phyloP scores from a whole-genome alignment of 2,113 vertebrate species.

The Strix aluco region DNA sequence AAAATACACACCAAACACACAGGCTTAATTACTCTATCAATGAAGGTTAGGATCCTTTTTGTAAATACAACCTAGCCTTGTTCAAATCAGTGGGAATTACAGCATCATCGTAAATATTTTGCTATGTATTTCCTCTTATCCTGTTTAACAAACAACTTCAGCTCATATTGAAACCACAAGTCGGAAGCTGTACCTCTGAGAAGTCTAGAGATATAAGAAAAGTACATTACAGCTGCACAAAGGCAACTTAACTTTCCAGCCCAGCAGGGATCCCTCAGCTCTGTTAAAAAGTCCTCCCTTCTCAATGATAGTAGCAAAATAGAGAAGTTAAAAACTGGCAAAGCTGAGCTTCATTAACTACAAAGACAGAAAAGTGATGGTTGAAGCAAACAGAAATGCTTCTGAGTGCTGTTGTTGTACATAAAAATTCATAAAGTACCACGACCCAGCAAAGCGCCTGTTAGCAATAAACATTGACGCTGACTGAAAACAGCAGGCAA shows the following conservation, averaged over 20 bases:
- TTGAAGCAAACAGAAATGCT: not conserved
- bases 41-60: not conserved
- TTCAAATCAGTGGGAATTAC: not conserved
- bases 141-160: not conserved
- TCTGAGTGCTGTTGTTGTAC: not conserved
- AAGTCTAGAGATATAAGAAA: not conserved
- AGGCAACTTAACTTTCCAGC: not conserved
- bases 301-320: not conserved
- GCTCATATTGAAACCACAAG: not conserved
- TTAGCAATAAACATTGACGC: not conserved
- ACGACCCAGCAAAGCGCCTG: not conserved
- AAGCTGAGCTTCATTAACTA: conserved; percentile 17
- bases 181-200: not conserved
- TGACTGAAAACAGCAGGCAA: not conserved
- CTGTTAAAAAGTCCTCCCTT: not conserved
- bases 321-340: not conserved
- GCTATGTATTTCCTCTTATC: not conserved
- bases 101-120: not conserved
- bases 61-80: not conserved
- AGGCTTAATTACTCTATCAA: not conserved
- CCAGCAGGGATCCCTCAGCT: not conserved
- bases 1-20: not conserved
- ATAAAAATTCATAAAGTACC: not conserved
- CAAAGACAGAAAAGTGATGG: not conserved
- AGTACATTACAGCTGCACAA: not conserved